phyloP scores from a whole-genome alignment of 2,888 invertebrate species.

The Brachynemurus nebulosus region DNA sequence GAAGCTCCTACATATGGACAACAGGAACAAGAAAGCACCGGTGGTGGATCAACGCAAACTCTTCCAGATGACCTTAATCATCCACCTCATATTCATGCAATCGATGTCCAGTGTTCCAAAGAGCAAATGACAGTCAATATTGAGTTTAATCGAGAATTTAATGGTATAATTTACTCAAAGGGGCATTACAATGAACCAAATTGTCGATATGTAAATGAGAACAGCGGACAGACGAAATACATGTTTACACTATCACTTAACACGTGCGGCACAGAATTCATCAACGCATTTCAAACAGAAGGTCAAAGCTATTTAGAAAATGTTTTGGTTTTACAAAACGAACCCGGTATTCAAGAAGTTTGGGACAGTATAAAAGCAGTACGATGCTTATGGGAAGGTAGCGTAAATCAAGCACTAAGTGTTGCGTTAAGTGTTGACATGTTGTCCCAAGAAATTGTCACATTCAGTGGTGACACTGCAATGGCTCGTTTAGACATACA shows the following conservation, averaged over 20 bases:
- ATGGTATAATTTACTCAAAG: conserved; percentile 70
- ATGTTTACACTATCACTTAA: conserved; percentile 61
- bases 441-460: conserved; percentile 65
- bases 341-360: conserved; percentile 51
- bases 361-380: conserved; percentile 36
- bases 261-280: conserved; percentile 65
- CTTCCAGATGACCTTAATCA: conserved; percentile 43
- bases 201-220: conserved; percentile 51
- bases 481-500: conserved; percentile 66
- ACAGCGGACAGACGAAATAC: conserved; percentile 52
- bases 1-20: too few relatives aligned
- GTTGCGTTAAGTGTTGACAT: conserved; percentile 65
- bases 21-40: background rate
- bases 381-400: conserved; percentile 71
- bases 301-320: conserved; percentile 70
- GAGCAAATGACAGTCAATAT: conserved; percentile 72
- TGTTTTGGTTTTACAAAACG: conserved; percentile 62
- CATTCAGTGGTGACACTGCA: conserved; percentile 74
- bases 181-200: conserved; percentile 51
- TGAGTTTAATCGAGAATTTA: conserved; percentile 60
- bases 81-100: conserved; percentile 60
- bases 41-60: background rate
- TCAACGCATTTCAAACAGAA: conserved; percentile 60
- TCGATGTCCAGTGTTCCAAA: conserved; percentile 64
- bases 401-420: conserved; percentile 56